Conservation (phyloP, 2,113 vertebrate genomes). For the Thermophis baileyi region DNA sequence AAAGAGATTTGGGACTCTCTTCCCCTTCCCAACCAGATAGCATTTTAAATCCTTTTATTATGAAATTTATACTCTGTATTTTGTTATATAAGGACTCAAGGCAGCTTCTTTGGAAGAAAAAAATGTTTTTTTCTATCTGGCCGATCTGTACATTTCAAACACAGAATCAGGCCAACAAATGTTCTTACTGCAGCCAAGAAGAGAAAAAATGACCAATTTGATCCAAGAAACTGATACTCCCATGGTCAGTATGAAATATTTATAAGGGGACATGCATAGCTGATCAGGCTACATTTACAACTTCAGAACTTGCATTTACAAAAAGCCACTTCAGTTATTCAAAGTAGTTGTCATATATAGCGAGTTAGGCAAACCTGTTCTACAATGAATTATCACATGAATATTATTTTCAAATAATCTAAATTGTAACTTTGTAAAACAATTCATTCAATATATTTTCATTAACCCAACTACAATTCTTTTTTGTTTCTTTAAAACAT, state of each 20-base stretch:
- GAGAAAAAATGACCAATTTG: background rate
- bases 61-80: background rate
- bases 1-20: background rate
- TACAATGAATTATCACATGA: background rate
- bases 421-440: background rate
- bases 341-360: background rate
- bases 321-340: background rate
- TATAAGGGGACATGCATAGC: background rate
- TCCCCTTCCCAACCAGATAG: background rate
- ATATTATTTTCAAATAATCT: background rate
- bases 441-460: background rate
- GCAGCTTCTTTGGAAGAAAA: background rate
- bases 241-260: background rate
- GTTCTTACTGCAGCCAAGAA: background rate
- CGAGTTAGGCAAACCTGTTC: background rate
- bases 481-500: background rate
- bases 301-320: background rate
- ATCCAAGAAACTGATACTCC: background rate
- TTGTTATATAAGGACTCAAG: background rate
- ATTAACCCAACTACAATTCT: background rate
- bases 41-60: background rate
- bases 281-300: background rate
- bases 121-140: background rate
- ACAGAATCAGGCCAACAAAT: background rate
- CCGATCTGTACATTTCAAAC: background rate